A percentile compares a stretch with the other conserved stretches of the same genome.
These are phyloP conservation scores for Heliocidaris erythrogramma DNA, from an alignment of 35 echinoderm and acorn worm species.

Conservation along the genomic window DNA sequence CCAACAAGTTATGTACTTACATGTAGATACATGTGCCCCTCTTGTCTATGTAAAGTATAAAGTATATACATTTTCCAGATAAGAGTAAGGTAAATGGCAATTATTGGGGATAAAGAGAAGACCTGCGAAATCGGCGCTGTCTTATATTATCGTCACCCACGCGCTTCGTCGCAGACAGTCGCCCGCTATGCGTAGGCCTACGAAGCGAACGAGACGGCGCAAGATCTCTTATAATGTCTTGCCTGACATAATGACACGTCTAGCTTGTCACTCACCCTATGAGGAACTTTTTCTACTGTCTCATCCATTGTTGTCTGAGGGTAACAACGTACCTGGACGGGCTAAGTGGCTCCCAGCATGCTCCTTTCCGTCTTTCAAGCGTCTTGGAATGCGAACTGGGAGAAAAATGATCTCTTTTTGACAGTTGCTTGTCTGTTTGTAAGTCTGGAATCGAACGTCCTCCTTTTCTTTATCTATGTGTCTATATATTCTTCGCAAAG, in stretches of 20 bases:
- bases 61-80: no score
- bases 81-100: background rate
- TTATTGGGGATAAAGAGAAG: no score
- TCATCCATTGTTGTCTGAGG: conserved; percentile 16
- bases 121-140: background rate
- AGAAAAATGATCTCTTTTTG: background rate
- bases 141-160: background rate
- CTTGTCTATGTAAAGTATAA: no score
- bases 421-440: background rate
- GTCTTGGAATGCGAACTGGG: background rate
- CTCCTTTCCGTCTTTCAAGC: background rate
- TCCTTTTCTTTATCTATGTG: background rate
- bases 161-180: background rate
- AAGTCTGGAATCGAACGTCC: background rate
- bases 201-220: background rate
- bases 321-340: background rate
- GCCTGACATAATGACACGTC: background rate
- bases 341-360: background rate
- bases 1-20: no score
- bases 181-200: background rate
- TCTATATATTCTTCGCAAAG: background rate
- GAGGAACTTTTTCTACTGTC: background rate
- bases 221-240: background rate
- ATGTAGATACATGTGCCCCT: no score
- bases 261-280: background rate